Evolutionary conservation across 2,797 vertebrate species (phyloP).

Genomic region (Nothura maculosa): DNA sequence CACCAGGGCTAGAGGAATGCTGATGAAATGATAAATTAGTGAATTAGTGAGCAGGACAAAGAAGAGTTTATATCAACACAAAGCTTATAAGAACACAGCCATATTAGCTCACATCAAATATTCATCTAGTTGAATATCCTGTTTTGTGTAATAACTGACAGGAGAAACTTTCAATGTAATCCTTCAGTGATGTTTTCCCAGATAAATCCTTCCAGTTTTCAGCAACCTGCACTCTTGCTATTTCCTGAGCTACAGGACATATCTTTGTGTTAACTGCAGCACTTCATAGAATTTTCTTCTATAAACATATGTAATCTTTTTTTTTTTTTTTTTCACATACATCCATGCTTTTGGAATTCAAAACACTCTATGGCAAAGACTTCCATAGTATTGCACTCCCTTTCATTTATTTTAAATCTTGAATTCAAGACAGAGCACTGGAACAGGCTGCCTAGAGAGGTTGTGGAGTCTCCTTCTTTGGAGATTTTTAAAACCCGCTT

Average conservation of each 20-base stretch:
- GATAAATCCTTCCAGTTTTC: background rate
- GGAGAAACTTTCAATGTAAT: background rate
- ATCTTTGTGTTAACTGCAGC: background rate
- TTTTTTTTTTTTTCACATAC: background rate
- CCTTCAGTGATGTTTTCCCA: background rate
- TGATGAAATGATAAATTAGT: conserved; percentile 7
- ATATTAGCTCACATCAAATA: background rate
- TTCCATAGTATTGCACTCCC: background rate
- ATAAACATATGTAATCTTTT: background rate
- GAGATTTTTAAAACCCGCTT: too few species aligned
- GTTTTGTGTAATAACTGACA: accelerated
- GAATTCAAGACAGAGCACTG: too few species aligned
- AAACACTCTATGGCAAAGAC: background rate
- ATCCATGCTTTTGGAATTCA: background rate
- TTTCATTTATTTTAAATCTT: background rate
- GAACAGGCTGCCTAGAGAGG: too few species aligned
- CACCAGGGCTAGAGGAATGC: background rate
- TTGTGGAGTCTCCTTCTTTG: too few species aligned
- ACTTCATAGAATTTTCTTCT: background rate
- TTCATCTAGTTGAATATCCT: background rate
- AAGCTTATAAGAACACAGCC: background rate
- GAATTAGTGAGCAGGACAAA: background rate
- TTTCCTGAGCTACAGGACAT: background rate
- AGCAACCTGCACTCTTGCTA: background rate
- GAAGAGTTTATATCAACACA: background rate